A percentile compares a stretch with the other conserved stretches of the same genome.
These are phyloP conservation scores for Erpetoichthys calabaricus DNA, from an alignment of 2,797 vertebrate genomes.

Conservation along the genomic window DNA sequence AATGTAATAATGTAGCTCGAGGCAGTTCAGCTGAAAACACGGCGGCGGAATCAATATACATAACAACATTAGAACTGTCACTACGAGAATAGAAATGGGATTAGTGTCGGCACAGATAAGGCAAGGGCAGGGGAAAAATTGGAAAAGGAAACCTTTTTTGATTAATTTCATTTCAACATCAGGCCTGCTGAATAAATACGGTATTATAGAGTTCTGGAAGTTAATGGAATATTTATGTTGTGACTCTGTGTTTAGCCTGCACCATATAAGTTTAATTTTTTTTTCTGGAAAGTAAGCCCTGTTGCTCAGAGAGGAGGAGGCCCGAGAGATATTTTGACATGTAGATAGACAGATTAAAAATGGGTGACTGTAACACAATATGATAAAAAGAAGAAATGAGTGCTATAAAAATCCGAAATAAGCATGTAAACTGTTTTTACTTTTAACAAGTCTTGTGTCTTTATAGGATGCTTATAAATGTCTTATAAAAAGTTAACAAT, in stretches of 20 bases:
- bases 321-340: too few species aligned
- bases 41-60: constrained; percentile 33
- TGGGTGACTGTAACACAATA: too few species aligned
- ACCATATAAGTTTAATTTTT: too few species aligned
- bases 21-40: neutral
- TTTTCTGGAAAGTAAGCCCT: too few species aligned
- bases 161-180: constrained; percentile 54
- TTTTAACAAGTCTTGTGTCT: too few species aligned
- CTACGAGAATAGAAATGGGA: constrained; percentile 49
- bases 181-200: constrained; percentile 41
- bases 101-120: constrained; percentile 58
- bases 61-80: constrained; percentile 47
- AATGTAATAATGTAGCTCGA: constrained; percentile 7
- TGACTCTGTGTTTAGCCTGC: constrained; percentile 21
- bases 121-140: constrained; percentile 46
- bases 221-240: constrained; percentile 64
- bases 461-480: too few species aligned
- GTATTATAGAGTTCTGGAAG: constrained; percentile 42
- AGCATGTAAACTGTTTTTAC: too few species aligned
- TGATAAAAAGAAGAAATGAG: too few species aligned
- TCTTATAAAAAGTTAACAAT: too few species aligned
- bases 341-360: too few species aligned
- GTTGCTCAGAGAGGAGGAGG: too few species aligned
- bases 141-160: constrained; percentile 46
- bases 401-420: too few species aligned